Evolutionary conservation across 2,888 invertebrate genomes (phyloP), one percentile per base, ranked within the genome.

Genomic region (Apeira syringaria): DNA sequence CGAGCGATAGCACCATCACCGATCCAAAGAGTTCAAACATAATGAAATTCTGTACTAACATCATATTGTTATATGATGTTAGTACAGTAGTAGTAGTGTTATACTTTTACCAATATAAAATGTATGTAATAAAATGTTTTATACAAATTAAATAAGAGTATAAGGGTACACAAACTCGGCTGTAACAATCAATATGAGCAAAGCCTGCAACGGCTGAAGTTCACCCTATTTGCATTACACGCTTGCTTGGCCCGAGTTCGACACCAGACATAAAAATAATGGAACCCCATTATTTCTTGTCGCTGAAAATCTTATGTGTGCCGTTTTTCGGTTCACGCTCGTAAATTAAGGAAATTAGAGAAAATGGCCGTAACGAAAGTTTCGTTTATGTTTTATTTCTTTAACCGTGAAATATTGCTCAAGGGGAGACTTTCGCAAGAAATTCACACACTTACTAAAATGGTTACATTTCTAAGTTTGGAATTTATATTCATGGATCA

Each of bases 201-300:
- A n/a, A 64, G 58, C 60, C 58, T 59, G 67, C 68, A 66, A 61
- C 68, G 64, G 67, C 61, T 67, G 62, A 76, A 74, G 67, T 73
- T 71, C 56, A 63, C 55, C 59, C 62, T 61, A 65, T 73, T 68
- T 66, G 67, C 66, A 69, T 73, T 68, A 69, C 61, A 64, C 59
- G 64, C 53, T 58, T 57, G 62, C 58, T 64, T 61, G 53, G 51
- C 44, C 43, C 49, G 34, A 56, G 50, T 56, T 61, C 48, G 50
- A 50, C 50, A 44, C 29, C 34, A 61, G 68, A 68, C 49, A 47
- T 67, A 62, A 20, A 53, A 55, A 42, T 49, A 53, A 58, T 60
- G 56, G 61, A 65, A 61, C 35, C 34, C 43, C 53, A 53, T 56
- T 51, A 53, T 51, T 56, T 43, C 46, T 46, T 50, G 53, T 53